A percentile compares a stretch with the other conserved stretches of the same genome.
phyloP scores from a whole-genome alignment of 2,888 invertebrate species.

The Cephus pygmeus region DNA sequence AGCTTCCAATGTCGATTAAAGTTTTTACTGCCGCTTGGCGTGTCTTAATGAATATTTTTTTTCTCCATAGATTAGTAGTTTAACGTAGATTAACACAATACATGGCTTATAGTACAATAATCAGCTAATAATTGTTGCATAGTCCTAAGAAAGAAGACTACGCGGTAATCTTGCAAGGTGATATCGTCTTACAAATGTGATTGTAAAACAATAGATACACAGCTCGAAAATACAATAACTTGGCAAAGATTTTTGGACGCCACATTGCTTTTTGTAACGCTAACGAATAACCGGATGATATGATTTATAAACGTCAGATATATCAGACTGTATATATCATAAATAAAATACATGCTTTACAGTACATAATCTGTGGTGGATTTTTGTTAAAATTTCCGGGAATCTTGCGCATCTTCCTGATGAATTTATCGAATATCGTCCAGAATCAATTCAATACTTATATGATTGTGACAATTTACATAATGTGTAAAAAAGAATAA shows the following conservation, averaged over 20 bases:
- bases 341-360: neutral
- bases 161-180: neutral
- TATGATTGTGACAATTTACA: neutral
- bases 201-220: neutral
- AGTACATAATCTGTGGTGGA: neutral
- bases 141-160: neutral
- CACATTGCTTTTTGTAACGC: neutral
- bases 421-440: neutral
- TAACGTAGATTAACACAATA: slow-evolving; percentile 11
- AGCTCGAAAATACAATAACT: neutral
- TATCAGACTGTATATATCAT: slow-evolving; percentile 1
- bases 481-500: neutral
- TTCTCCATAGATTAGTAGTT: slow-evolving; percentile 26
- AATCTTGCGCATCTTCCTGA: neutral
- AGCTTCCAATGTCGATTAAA: slow-evolving; percentile 35
- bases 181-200: neutral
- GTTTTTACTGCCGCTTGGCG: slow-evolving; percentile 33
- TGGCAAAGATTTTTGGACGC: neutral
- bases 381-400: neutral
- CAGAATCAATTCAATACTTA: neutral
- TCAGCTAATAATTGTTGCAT: neutral
- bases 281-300: neutral
- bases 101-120: neutral
- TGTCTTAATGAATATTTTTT: slow-evolving; percentile 31
- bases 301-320: slow-evolving; percentile 5